Conservation (phyloP, 2,797 vertebrate genomes). For the Diglossa cyanea region DNA sequence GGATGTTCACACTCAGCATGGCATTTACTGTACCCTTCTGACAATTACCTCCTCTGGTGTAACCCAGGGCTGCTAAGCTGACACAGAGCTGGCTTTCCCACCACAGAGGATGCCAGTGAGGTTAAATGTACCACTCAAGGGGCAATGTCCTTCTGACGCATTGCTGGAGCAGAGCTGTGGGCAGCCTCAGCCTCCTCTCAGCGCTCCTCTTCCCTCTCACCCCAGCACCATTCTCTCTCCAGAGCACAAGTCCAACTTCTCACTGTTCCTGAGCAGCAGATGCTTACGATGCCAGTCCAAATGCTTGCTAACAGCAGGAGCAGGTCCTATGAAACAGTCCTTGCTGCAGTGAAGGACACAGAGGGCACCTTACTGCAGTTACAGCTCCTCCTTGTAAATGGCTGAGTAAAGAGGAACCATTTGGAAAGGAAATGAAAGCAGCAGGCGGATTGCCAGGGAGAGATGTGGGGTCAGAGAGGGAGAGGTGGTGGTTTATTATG, state of each 20-base stretch:
- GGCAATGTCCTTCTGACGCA: fast-evolving
- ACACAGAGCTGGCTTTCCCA: neutral
- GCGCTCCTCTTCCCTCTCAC: neutral
- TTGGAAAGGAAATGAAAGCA: neutral
- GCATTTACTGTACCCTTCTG: neutral
- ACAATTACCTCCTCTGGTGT: neutral
- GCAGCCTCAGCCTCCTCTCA: neutral
- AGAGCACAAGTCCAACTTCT: neutral
- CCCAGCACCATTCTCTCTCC: neutral
- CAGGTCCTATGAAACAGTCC: neutral
- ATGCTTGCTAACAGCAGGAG: neutral
- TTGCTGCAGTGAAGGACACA: fast-evolving
- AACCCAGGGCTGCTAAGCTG: neutral
- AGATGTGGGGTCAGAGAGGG: neutral
- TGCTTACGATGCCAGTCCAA: neutral
- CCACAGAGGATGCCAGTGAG: neutral
- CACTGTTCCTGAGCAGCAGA: neutral
- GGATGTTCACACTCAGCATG: conserved; percentile 1
- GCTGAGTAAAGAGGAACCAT: neutral
- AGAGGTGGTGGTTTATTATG: neutral
- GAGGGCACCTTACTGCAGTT: neutral
- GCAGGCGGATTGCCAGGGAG: neutral
- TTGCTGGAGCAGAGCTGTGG: neutral
- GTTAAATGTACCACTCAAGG: neutral
- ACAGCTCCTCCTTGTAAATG: neutral